Conservation (phyloP, 2,113 vertebrate species). For the Gopherus evgoodei region DNA sequence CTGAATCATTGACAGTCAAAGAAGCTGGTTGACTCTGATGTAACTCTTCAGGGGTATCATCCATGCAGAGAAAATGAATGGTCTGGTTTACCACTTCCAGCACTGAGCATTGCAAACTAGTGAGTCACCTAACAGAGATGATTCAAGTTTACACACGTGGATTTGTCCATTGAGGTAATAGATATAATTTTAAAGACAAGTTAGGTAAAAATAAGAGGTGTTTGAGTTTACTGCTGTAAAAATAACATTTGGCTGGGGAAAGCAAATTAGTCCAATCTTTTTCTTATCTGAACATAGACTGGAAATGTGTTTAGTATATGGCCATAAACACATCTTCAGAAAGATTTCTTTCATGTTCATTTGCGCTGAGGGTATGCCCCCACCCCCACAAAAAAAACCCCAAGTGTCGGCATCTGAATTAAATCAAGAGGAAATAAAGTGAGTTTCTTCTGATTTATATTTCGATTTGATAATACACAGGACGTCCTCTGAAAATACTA, state of each 20-base stretch:
- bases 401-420: background rate
- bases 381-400: background rate
- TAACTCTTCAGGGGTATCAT: background rate
- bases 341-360: background rate
- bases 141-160: background rate
- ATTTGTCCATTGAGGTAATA: background rate
- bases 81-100: background rate
- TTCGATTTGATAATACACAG: background rate
- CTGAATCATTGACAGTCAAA: background rate
- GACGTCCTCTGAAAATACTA: background rate
- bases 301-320: background rate
- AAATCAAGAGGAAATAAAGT: background rate
- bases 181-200: background rate
- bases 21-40: background rate
- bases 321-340: background rate
- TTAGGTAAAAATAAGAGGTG: background rate
- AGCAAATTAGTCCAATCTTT: background rate
- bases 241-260: background rate
- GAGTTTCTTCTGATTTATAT: background rate
- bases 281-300: background rate
- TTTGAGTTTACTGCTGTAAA: background rate
- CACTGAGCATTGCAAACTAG: background rate
- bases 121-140: background rate
- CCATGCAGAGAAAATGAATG: background rate
- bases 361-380: background rate